Base-by-base conservation (phyloP, 2,888 invertebrate genomes). In the Copidosoma aretas region DNA sequence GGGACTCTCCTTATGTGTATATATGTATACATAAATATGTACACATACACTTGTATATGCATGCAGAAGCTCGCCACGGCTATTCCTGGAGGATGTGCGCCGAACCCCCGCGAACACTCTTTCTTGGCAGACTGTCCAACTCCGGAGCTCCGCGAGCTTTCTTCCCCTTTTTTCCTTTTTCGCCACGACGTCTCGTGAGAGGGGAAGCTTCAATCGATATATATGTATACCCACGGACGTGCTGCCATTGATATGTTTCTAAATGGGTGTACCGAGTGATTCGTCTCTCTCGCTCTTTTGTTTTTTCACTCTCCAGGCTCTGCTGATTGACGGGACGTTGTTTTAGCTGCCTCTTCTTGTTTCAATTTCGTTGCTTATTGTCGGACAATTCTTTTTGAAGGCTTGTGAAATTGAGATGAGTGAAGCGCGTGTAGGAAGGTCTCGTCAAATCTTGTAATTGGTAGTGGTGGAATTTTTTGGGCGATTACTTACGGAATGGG, bases 101-200 rank as follows among this genome's bases (percentile, higher is more conserved):
- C 64, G 12, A 14, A 46, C 43, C 43, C 15, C 43, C 15, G 17
- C 17, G 15, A 14, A 46, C 43, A 46, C 43, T 46, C 15, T 46
- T 67, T 70, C 61, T 64, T 60, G 67, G 70, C 59, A 43, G 62
- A 61, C 21, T 39, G 32, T 32, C 10, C 15, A 41, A 17, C 64
- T 67, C 52, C 64, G 70, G 61, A 67, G 64, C 70, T 67, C 70
- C 67, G 64, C 67, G 61, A 67, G 67, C 67, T 58, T 54, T 59
- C 46, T 39, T 39, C 57, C 63, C 57, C 32, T 53, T 21, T 64
- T 24, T 39, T 51, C 61, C 46, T 39, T 59, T n/a, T 25, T 32
- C 54, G 22, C 12, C 22, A 41, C 22, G 58, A 4, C 12, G 58
- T 46, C 43, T 24, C 56, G 57, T 4, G 49, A 51, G 56, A 56